Percentiles rank a stretch among this genome's conserved stretches.
These are phyloP conservation scores for Odocoileus hemionus DNA, from an alignment of 2,113 vertebrate genomes.

Conservation along the genomic window DNA sequence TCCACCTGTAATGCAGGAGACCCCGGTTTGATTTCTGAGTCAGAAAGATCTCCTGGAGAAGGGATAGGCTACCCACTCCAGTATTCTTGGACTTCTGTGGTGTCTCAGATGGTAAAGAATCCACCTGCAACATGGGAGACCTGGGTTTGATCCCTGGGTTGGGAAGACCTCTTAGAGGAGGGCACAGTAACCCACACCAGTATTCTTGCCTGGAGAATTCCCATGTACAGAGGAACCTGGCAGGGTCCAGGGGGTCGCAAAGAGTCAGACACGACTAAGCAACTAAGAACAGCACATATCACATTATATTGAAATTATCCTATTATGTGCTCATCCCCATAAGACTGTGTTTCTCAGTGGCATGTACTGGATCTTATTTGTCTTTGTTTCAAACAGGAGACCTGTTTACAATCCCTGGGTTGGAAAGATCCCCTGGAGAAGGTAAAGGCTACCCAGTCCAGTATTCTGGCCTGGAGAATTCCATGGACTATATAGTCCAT, in stretches of 20 bases:
- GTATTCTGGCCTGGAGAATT: not conserved
- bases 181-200: not conserved
- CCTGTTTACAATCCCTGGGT: not conserved
- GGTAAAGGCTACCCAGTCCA: not conserved
- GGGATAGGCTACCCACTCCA: not conserved
- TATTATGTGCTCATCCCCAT: not conserved
- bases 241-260: not conserved
- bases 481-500: not conserved
- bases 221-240: not conserved
- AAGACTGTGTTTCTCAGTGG: not conserved
- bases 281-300: not conserved
- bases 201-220: not conserved
- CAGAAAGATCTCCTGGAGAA: not conserved
- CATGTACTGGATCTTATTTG: not conserved
- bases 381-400: not conserved
- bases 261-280: not conserved
- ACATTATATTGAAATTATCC: not conserved
- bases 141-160: not conserved
- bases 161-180: not conserved
- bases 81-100: not conserved
- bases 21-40: not conserved
- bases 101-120: not conserved
- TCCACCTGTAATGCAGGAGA: not conserved
- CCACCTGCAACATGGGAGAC: not conserved
- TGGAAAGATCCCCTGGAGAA: not conserved